A percentile compares a stretch with the other conserved stretches of the same genome.
These are phyloP conservation scores for Watsonalla binaria DNA, from an alignment of 2,888 invertebrate genomes.

Conservation along the genomic window DNA sequence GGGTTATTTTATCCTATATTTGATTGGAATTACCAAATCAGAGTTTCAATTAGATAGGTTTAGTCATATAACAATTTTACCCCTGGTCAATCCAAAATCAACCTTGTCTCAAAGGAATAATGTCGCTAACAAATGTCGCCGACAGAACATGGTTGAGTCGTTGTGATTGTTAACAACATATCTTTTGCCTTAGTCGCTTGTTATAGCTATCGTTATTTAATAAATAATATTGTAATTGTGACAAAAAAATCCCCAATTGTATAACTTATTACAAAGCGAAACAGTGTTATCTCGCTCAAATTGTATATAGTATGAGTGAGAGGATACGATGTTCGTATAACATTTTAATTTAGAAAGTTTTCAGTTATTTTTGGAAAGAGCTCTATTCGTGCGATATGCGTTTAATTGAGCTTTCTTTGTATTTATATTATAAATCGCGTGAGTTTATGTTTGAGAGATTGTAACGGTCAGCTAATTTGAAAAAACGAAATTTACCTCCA, in stretches of 20 bases:
- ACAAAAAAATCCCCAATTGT: background rate
- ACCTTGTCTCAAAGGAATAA: background rate
- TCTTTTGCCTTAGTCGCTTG: slow-evolving; percentile 41
- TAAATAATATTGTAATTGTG: background rate
- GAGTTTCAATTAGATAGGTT: background rate
- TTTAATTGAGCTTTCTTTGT: no score
- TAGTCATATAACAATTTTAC: background rate
- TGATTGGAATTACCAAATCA: background rate
- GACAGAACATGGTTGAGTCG: slow-evolving; percentile 13
- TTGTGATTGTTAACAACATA: slow-evolving; percentile 36
- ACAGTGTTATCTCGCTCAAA: no score
- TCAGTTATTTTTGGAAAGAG: no score
- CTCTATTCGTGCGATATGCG: no score
- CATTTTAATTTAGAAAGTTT: no score
- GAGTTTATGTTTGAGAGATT: no score
- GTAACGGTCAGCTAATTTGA: no score
- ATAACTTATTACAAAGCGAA: no score
- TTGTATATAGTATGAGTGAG: no score
- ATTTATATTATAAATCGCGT: no score
- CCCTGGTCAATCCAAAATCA: background rate
- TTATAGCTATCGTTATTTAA: slow-evolving; percentile 13
- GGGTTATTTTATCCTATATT: background rate
- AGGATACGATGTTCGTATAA: no score
- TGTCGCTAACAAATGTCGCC: background rate
- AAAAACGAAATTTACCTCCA: no score